Evolutionary conservation across 2,113 vertebrate species (phyloP), one percentile per base, ranked within the genome.

Genomic region (Anguilla japonica): DNA sequence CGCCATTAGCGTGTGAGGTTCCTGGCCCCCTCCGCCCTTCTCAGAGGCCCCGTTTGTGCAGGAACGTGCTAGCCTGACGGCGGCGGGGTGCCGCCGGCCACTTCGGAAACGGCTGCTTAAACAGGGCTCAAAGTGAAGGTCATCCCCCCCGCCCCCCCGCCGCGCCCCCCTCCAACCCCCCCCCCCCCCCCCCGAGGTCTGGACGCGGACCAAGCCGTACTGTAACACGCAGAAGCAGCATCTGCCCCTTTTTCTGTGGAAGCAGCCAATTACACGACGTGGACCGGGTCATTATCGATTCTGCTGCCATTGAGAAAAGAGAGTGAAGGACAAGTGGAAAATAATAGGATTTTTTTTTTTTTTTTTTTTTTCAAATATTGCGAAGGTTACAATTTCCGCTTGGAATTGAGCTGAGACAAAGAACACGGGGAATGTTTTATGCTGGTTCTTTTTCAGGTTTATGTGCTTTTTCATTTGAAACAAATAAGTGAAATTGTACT

Each of bases 341-440:
- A 90, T 91, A 88, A 88, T n/a, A 88, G 91, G 88, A 85, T 93
- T 88, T 89, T 82, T 90, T 92, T n/a, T n/a, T n/a, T 34, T 34
- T 34, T 34, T 34, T 34, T 34, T 90, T 46, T 46, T 3, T 46
- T 53, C 71, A 81, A 81, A 87, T 88, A 87, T 89, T 92, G 91
- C 89, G 81, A 29, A 90, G 91, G 91, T 93, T 93, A 90, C 34
- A 86, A 41, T 80, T 87, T 84, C 87, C 63, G 71, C 84, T 84
- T 75, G 22, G 87, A 34, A 91, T 81, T 85, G 83, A 89, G 83
- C 89, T 85, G 90, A 83, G 9, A 87, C 85, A 29, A 2, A 89
- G 90, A 91, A 88, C 84, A 84, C 71, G 87, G 90, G 92, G 87
- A 91, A 87, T 53, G 50, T 53, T 53, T 53, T 53, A 53, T 13